Conservation (phyloP, 35 echinoderm and acorn worm species). For the Strongylocentrotus purpuratus region DNA sequence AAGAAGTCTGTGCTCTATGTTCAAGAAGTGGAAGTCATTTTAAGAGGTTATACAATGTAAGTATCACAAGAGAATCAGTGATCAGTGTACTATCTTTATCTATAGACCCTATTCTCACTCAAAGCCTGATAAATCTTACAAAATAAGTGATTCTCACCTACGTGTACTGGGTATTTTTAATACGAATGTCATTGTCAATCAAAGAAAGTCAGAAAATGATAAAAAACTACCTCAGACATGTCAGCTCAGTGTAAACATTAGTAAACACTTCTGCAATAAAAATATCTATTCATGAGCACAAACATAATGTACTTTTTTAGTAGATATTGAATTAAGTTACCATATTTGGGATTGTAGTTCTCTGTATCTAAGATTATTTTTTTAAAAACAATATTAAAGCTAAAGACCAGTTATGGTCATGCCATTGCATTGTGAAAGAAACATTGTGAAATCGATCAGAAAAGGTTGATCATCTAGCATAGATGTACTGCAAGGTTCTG, state of each 20-base stretch:
- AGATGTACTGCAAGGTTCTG: too few relatives aligned
- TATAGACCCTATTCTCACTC: not conserved
- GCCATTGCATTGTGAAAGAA: too few relatives aligned
- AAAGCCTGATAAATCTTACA: not conserved
- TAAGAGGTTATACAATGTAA: constrained; percentile 33
- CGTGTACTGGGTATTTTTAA: not conserved
- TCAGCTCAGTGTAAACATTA: too few relatives aligned
- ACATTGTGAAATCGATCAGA: too few relatives aligned
- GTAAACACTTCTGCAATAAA: too few relatives aligned
- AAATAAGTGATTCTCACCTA: not conserved
- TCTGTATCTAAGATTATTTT: not conserved
- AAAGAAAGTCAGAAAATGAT: not conserved
- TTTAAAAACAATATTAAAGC: not conserved
- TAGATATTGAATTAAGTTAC: not conserved
- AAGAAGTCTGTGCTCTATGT: constrained; percentile 37
- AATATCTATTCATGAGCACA: too few relatives aligned
- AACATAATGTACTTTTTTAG: not conserved
- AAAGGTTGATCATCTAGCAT: too few relatives aligned
- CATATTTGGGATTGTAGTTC: not conserved
- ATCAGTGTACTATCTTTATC: not conserved
- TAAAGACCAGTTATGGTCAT: too few relatives aligned
- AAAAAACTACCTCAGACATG: too few relatives aligned
- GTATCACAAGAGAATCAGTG: not conserved
- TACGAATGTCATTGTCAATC: not conserved
- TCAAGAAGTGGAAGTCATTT: constrained; percentile 45